phyloP scores from a whole-genome alignment of 2,797 vertebrate species.

The Peromyscus eremicus region DNA sequence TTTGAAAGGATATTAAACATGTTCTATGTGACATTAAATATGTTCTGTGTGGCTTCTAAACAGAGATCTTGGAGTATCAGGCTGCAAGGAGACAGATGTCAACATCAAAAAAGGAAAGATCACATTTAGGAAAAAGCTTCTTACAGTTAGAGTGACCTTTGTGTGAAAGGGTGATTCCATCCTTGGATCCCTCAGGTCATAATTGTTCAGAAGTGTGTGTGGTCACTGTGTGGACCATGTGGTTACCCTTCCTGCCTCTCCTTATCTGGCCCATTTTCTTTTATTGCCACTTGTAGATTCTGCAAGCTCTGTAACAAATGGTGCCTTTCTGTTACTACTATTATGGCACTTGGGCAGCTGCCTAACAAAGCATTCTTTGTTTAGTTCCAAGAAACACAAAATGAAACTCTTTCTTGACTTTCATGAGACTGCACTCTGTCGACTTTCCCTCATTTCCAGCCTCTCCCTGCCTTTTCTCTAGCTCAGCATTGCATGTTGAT shows the following conservation, averaged over 20 bases:
- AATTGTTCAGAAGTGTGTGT: neutral
- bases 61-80: neutral
- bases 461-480: neutral
- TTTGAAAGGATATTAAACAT: neutral
- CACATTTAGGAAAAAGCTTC: neutral
- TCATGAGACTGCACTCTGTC: neutral
- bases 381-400: constrained; percentile 33
- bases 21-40: neutral
- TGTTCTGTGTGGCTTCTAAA: neutral
- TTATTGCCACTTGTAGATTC: neutral
- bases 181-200: neutral
- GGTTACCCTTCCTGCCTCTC: neutral
- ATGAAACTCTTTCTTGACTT: neutral
- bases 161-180: fast-evolving
- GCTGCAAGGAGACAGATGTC: neutral
- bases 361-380: neutral
- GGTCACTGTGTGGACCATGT: neutral
- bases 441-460: constrained; percentile 28
- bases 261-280: neutral
- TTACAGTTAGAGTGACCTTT: neutral
- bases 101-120: neutral
- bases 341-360: neutral
- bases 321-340: neutral
- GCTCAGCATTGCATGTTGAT: neutral
- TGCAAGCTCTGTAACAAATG: neutral